Evolutionary conservation across 64 coral and sea anemone species (phyloP), one percentile per base, ranked within the genome.

Genomic region (Orbicella faveolata): DNA sequence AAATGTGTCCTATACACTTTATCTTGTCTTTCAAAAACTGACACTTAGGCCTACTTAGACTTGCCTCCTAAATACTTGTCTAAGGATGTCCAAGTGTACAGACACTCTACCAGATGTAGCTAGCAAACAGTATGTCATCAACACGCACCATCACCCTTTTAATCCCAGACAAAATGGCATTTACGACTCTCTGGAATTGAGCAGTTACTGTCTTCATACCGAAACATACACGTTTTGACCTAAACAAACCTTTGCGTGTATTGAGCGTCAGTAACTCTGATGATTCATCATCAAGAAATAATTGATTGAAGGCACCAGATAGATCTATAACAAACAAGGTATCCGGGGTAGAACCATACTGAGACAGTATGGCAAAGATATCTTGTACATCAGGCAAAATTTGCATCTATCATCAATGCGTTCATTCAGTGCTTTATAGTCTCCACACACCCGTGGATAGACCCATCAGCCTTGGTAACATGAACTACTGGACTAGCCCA

Each of bases 291-390:
- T 91, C 89, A 51, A 91, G 36, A 83, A 91, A 83, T 14, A 84
- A 75, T 75, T 85, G 89, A 63, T 85, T 91, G 53, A 85, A 91
- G 10, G 89, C 70, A 75, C 89, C 76, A 51, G 90, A 57, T 78
- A 92, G 55, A 92, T 92, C 81, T 68, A 87, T 86, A 48, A 78
- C 81, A 63, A 74, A 79, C 78, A 92, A 92, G 44, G 44, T 85
- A 59, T 68, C 81, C 30, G 80, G 89, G 52, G 20, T 75, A 62
- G 25, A 57, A n/a, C 89, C 72, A 84, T 76, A 53, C 57, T 75
- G 89, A 57, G 67, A 66, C 44, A 85, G 20, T 72, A 83, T 75
- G 44, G 89, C 79, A 84, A 91, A 85, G 48, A 84, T 75, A 52
- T 90, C 89, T 35, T 90, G 89, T 16, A 90, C 25, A 75, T 80